Base-by-base conservation (phyloP, 1,140 invertebrate species). In the Palaemon carinicauda region DNA sequence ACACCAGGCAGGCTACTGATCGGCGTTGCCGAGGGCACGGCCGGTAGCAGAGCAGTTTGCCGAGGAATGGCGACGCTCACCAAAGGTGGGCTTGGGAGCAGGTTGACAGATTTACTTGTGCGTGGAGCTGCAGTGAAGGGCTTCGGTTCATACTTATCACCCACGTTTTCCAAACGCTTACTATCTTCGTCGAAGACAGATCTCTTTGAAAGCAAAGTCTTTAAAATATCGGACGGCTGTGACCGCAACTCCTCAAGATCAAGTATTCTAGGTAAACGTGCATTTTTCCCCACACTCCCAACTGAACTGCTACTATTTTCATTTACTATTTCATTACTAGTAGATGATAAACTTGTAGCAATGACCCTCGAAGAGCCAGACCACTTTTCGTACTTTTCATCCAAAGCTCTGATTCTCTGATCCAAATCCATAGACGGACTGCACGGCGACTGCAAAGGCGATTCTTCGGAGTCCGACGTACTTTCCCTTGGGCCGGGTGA, bases 171-270 rank as follows among this genome's bases (percentile, higher is more conserved):
- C 24, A 99, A 92, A 14, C 98, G 93, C 91, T 98, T 97, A 17
- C 95, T 95, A 91, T 99, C 98, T 91, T 98, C 97, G 91, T 99
- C 98, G 91, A 99, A 98, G 15, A 99, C 97, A 78, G 96, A 98
- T 75, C 95, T 94, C 90, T 97, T 97, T 10, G 97, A 96, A 87
- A 98, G 92, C 74, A 99, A 94, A 17, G 96, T 96, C 90, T 97
- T 97, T 5, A 98, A 95, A 87, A 99, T 98, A 89, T 98, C 97
- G 1, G 97, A 98, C 1, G 97, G 97, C 90, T 98, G 95, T 27
- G 89, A 88, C 75, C 80, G 96, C 93, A 91, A 89, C 81, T 91
- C 90, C 90, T 96, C 95, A 60, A 96, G 92, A 88, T 96, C 95
- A 27, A 95, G 80, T 50, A 88, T 88, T 53, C 84, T 92, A 53